Evolutionary conservation across 2,113 vertebrate genomes (phyloP).

Genomic region (Emydocephalus ijimae): DNA sequence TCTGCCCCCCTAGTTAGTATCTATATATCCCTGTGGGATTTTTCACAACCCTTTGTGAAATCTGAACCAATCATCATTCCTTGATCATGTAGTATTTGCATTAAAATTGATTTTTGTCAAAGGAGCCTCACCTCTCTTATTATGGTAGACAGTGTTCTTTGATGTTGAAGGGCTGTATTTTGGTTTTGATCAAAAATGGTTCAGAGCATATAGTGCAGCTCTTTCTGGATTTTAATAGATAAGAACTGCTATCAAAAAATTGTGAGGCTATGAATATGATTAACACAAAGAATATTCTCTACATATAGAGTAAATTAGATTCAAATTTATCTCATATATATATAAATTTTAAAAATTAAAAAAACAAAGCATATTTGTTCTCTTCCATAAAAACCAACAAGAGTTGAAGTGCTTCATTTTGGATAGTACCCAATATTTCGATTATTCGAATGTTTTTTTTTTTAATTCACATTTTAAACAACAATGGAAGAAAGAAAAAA

Average conservation of each 20-base stretch:
- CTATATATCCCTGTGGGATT: background rate
- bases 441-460: background rate
- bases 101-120: background rate
- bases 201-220: background rate
- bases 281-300: slow-evolving; percentile 6
- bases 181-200: background rate
- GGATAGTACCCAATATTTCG: background rate
- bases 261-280: background rate
- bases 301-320: background rate
- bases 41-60: background rate
- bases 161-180: background rate
- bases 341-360: background rate
- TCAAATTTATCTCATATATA: background rate
- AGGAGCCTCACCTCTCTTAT: background rate
- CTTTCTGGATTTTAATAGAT: slow-evolving; percentile 18
- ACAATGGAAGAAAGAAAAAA: slow-evolving; percentile 35
- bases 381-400: background rate
- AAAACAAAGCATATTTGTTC: background rate
- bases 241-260: background rate
- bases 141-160: background rate
- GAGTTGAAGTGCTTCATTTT: background rate
- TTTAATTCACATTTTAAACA: slow-evolving; percentile 6
- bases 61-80: background rate
- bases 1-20: background rate
- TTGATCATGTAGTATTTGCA: background rate